Evolutionary conservation across 1,140 invertebrate genomes (phyloP).

Genomic region (Charaxes varanes): DNA sequence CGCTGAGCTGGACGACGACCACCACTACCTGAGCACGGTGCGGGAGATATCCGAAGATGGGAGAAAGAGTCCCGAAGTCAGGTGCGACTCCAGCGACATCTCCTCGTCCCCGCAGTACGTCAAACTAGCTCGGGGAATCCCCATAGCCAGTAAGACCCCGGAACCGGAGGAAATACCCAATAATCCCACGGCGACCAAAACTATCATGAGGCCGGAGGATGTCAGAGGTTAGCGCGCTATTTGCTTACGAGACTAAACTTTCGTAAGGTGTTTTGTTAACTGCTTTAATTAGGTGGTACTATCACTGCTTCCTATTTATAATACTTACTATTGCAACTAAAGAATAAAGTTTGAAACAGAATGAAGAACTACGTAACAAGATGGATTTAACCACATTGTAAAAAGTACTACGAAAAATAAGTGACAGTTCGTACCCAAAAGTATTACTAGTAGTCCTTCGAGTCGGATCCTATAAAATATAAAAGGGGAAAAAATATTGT

Average conservation of each 20-base stretch:
- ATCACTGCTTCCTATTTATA: too few relatives aligned
- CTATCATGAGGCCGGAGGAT: conserved; percentile 22
- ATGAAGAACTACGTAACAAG: too few relatives aligned
- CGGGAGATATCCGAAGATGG: conserved; percentile 49
- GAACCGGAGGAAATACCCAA: conserved; percentile 28
- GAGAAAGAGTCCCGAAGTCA: conserved; percentile 19
- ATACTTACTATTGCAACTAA: too few relatives aligned
- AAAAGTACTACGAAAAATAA: too few relatives aligned
- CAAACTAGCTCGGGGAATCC: conserved; percentile 20
- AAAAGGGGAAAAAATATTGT: too few relatives aligned
- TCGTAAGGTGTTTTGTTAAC: too few relatives aligned
- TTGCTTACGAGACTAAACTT: too few relatives aligned
- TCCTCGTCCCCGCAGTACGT: conserved; percentile 45
- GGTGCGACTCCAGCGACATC: conserved; percentile 9
- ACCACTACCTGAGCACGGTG: conserved; percentile 42
- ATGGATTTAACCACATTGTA: too few relatives aligned
- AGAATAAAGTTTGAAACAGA: too few relatives aligned
- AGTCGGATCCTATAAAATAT: not conserved
- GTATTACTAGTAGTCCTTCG: not conserved
- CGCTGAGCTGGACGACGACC: conserved; percentile 24
- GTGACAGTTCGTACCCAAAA: too few relatives aligned
- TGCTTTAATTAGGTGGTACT: too few relatives aligned
- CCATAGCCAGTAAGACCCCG: conserved; percentile 7
- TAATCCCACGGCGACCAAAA: conserved; percentile 33
- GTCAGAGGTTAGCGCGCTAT: conserved; percentile 18